Evolutionary conservation across 2,797 vertebrate genomes (phyloP), one percentile per base, ranked within the genome.

Genomic region (Danio albolineatus): DNA sequence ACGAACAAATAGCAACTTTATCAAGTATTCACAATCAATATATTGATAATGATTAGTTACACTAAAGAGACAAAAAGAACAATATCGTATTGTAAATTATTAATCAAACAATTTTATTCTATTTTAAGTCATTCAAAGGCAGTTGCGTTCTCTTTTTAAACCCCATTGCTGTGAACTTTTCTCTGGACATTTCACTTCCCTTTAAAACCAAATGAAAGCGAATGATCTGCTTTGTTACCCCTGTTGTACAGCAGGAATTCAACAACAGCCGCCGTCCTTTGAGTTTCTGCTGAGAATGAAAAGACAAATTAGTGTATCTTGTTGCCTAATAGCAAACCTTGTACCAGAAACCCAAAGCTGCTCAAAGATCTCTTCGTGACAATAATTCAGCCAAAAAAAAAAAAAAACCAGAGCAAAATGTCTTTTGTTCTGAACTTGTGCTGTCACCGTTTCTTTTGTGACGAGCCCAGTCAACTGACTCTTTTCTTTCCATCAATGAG

Each of bases 401-500:
- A n/a, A 51, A 54, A 10, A n/a, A 12, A n/a, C 48, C 73, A 28
- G 49, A 53, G 21, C 21, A 36, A 66, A 46, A 54, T 41, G 6
- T 46, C 4, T 49, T 77, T 77, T 60, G n/a, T 48, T 53, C 38
- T 62, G 2, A 4, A 21, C 6, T 13, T 71, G 41, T 62, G 17
- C 39, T 41, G 57, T 64, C 51, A 36, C 39, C 3, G 13, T 43
- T 71, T 1, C 7, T 73, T 54, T 79, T 64, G 46, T 73, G 14
- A 67, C 17, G 59, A 16, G 13, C 44, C 8, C 56, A 65, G 70
- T 67, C 41, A 64, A 12, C 48, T 36, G 64, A 61, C 51, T 79
- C 66, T 10, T 56, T 43, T 61, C 38, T 36, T 54, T 51, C 12
- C 79, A 60, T 36, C 56, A 61, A 21, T 74, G 65, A 78, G 43